Evolutionary conservation across 2,113 vertebrate species (phyloP), one percentile per base, ranked within the genome.

Genomic region (Oncorhynchus clarkii): DNA sequence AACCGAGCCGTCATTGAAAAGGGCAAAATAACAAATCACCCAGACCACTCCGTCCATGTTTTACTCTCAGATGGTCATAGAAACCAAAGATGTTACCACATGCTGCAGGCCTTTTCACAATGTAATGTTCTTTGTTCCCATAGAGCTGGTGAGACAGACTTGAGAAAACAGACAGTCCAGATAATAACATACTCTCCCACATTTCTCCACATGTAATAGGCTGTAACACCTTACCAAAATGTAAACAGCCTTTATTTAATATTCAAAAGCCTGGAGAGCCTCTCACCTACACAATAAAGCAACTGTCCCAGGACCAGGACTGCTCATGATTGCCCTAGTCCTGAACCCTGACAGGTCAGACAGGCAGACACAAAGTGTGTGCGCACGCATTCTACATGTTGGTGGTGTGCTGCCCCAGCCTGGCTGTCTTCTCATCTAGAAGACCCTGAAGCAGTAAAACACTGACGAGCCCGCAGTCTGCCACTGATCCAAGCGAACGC

Each of bases 371-470:
- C 86, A 82, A 68, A 76, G 7, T 16, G 2, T 31, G 27, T n/a
- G 39, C 9, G 34, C 7, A 0, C 4, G 14, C 13, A 26, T 69
- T 73, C 69, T 62, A 67, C 18, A n/a, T 66, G 18, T 67, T 66
- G 13, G 59, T 64, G 51, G 72, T 68, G 59, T 24, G 72, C 67
- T 76, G 70, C 78, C 29, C 39, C 11, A 4, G 72, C 73, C 34
- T 59, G 24, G 34, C 51, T 18, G 12, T 67, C 82, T 11, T 24
- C 11, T 65, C 12, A 85, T 81, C 74, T 71, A 72, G 27, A 71
- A 45, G 75, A 77, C 78, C 76, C 71, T 80, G 78, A 82, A 90
- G 83, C 82, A 71, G 85, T n/a, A 20, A 69, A 69, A 34, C 0
- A 16, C 81, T 72, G 82, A 85, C 73, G 82, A 79, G 75, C 0